A percentile compares a stretch with the other conserved stretches of the same genome.
phyloP scores from a whole-genome alignment of 2,113 vertebrate species.

The Panurus biarmicus region DNA sequence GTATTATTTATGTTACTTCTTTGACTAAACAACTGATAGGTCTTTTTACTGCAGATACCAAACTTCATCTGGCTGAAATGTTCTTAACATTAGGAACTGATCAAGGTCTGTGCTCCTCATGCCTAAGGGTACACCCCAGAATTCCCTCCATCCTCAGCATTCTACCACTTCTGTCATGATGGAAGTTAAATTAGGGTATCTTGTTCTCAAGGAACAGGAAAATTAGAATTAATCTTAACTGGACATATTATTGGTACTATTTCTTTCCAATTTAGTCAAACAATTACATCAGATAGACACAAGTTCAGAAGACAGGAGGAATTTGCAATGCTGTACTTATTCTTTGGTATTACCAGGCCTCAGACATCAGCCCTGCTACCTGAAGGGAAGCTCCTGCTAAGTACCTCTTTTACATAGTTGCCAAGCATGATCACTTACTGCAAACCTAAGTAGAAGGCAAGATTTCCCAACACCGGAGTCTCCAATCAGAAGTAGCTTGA shows the following conservation, averaged over 20 bases:
- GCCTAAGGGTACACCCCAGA: background rate
- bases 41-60: background rate
- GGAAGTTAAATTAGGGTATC: background rate
- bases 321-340: background rate
- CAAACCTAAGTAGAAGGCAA: slow-evolving; percentile 96
- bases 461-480: slow-evolving; percentile 98
- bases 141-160: background rate
- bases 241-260: background rate
- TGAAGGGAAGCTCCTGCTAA: background rate
- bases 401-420: background rate
- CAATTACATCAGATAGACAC: background rate
- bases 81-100: background rate
- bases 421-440: slow-evolving; percentile 82
- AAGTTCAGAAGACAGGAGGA: background rate
- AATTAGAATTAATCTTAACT: background rate
- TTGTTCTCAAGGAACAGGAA: background rate
- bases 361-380: background rate
- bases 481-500: slow-evolving; percentile 98
- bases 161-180: background rate
- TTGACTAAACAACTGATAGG: background rate
- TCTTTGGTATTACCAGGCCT: background rate
- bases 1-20: background rate
- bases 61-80: background rate
- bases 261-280: background rate
- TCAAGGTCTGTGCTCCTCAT: background rate